These are phyloP conservation scores for Terebella lapidaria DNA, from an alignment of 2,888 invertebrate genomes.

Conservation along the genomic window DNA sequence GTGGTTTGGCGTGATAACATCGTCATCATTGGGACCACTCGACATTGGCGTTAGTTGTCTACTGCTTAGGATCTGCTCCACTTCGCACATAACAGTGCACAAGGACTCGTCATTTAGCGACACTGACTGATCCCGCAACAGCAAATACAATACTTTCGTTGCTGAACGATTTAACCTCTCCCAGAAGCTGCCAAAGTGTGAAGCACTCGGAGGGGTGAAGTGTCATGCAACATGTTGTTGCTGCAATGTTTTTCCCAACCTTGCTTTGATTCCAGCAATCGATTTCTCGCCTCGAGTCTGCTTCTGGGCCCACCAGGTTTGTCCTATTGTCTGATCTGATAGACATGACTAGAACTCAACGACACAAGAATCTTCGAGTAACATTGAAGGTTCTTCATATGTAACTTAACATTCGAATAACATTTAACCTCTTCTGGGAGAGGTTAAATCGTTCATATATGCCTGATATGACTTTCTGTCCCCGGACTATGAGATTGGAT, in stretches of 20 bases:
- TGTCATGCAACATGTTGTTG: conserved; percentile 15
- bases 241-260: background rate
- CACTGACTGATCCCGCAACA: background rate
- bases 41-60: no score
- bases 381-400: no score
- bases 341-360: conserved; percentile 8
- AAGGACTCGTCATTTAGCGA: background rate
- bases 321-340: conserved; percentile 19
- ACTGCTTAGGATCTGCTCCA: background rate
- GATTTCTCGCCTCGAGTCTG: conserved; percentile 10
- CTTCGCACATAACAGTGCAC: background rate
- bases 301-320: conserved; percentile 19
- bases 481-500: no score
- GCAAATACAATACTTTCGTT: conserved; percentile 11
- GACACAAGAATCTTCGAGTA: conserved; percentile 14
- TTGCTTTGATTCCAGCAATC: background rate
- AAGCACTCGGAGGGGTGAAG: conserved; percentile 23
- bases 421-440: no score
- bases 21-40: no score
- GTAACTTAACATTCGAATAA: no score
- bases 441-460: no score
- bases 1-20: no score
- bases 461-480: no score
- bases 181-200: conserved; percentile 23
- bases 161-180: conserved; percentile 20